Percentiles rank a stretch among this genome's conserved stretches.
Evolutionary conservation across 2,113 vertebrate species (phyloP).

Genomic region (Elephantulus edwardii): DNA sequence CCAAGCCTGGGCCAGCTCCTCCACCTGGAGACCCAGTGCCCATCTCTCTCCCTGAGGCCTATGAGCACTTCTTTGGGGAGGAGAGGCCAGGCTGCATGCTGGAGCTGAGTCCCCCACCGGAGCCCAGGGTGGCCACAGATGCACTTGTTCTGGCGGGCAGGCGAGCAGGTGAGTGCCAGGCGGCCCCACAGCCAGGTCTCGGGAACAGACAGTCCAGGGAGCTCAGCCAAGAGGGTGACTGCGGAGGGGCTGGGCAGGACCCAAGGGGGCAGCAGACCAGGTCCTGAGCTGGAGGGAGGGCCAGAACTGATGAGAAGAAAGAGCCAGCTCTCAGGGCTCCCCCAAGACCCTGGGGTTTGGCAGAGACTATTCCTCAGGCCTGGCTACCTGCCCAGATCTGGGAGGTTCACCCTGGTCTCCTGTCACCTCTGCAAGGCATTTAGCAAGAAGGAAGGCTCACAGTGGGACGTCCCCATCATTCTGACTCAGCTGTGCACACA

Average conservation of each 20-base stretch:
- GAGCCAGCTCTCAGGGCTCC: background rate
- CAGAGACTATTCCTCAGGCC: background rate
- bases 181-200: background rate
- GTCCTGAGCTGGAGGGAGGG: background rate
- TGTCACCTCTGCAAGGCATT: background rate
- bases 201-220: slow-evolving; percentile 48
- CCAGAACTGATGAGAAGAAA: background rate
- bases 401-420: background rate
- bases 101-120: background rate
- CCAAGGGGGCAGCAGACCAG: background rate
- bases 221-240: background rate
- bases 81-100: background rate
- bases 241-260: background rate
- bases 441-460: background rate
- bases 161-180: slow-evolving; percentile 85
- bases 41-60: slow-evolving; percentile 83
- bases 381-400: background rate
- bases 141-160: slow-evolving; percentile 76
- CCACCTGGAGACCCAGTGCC: background rate
- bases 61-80: slow-evolving; percentile 84
- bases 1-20: too few species aligned
- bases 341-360: background rate
- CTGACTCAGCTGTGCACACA: background rate
- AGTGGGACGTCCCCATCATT: background rate
- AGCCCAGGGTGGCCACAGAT: background rate